Evolutionary conservation across 2,113 vertebrate genomes (phyloP), one percentile per base, ranked within the genome.

Genomic region (Equus przewalskii): DNA sequence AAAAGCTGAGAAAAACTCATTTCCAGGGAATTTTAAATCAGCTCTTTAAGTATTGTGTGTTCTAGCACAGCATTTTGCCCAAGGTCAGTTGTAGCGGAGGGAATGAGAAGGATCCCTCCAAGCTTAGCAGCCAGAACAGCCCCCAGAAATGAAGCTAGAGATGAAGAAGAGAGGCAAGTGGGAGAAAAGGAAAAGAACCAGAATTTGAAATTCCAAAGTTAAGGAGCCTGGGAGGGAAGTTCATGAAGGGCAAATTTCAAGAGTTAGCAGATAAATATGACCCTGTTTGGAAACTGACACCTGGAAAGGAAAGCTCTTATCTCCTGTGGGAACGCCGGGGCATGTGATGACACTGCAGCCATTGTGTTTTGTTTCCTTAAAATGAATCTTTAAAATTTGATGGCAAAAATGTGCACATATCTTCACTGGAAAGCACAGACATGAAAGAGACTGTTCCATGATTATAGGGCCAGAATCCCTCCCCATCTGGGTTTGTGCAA

Each of bases 1-100:
- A 75, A 83, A 96, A 94, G 11, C 64, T 73, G 30, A 78, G 44
- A 96, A 49, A 26, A 30, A 67, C 11, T 93, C n/a, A 33, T 69
- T 95, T 91, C 6, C 0, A 0, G 44, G 49, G 41, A 90, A 87
- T 86, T 95, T 87, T 41, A 79, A 86, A 91, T 85, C 65, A 87
- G 62, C 28, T 92, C n/a, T 85, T 80, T 73, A 56, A 88, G 36
- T 44, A 51, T 60, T 24, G 5, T 72, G 7, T 88, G 82, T 91
- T 89, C 87, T 22, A 65, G 51, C 15, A 65, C 54, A 96, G 91
- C 72, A 76, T 80, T 81, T 78, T 84, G 30, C 60, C 72, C 84
- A 89, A 92, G 72, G 58, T 69, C 58, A 91, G 67, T 80, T 46
- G 49, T 76, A 26, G 4, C 5, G 3, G 16, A 44, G 44, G 30